Evolutionary conservation across 1,140 invertebrate species (phyloP), one percentile per base, ranked within the genome.

Genomic region (Papilio aristodemus): DNA sequence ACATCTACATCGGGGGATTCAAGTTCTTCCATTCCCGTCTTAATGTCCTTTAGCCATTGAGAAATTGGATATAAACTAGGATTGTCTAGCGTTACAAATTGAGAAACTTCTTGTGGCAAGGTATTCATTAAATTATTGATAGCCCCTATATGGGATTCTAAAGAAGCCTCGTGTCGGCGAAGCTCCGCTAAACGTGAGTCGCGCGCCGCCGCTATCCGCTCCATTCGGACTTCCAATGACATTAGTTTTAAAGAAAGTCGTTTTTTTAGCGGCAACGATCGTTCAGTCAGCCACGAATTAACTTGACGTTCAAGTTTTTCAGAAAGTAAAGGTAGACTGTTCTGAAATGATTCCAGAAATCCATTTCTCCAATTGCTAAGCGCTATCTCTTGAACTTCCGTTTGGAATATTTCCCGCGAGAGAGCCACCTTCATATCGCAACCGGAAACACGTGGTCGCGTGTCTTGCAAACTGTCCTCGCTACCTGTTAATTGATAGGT

Each of bases 321-420:
- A 4, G 80, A 67, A 1, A 90, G 68, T 60, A 74, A 43, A 38
- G 74, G 68, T 2, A 90, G 50, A 63, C 80, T 83, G 27, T 70
- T 73, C 41, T 75, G 60, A 69, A 90, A 84, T 6, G 83, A 80
- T 74, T 87, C 85, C 4, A 90, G 71, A 67, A 87, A 87, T 22
- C 81, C 81, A 67, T 89, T 89, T 69, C 70, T 81, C 82, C 83
- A 87, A 63, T 87, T 86, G 59, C 67, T 68, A n/a, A 89, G 62
- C 9, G 80, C 72, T 32, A 78, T 6, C 58, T 83, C 78, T 73
- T 90, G 82, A 8, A 86, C 58, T 63, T 84, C 78, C 7, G 81
- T 84, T 75, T 85, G 77, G 7, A 82, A 75, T 58, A 89, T 75
- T 0, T 75, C 78, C 37, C 78, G 79, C 4, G 79, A 71, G 27